Base-by-base conservation (phyloP, 1,140 invertebrate species). In the Drosophila subobscura region DNA sequence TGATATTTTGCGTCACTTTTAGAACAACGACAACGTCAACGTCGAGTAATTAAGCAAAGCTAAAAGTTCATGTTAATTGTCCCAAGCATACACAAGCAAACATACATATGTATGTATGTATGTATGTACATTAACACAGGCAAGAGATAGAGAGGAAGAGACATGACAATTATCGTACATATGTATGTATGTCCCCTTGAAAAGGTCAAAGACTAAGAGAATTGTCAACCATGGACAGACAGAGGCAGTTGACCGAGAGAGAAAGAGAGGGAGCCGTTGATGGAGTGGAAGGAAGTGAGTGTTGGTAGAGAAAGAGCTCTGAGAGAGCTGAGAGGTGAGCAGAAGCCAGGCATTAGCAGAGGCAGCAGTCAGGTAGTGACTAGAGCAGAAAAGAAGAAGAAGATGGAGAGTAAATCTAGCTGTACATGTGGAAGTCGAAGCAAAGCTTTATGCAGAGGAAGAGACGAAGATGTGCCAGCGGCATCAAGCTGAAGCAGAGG, bases 1-100 rank as follows among this genome's bases (percentile, higher is more conserved):
- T 46, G 37, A 58, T 49, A 54, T 77, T 84, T 85, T 85, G 81
- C 81, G 81, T 81, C 83, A 81, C 64, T 88, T 81, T 88, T 80
- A 86, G 81, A 85, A 85, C 80, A 70, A 73, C 77, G 77, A 77
- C 60, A 67, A 42, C 76, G 58, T 60, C 73, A 60, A 65, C 68
- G 79, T 81, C 45, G 57, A 86, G 83, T 86, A 86, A 86, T 86
- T 86, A 86, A 86, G 81, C 83, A 86, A 88, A 86, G 81, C 81
- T 88, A 88, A 86, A 86, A 86, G 78, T 86, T 86, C 81, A 86
- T 86, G 81, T 88, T 86, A 86, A 86, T 86, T 86, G 81, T 88
- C 81, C 81, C 74, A 81, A 60, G 67, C 72, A 59, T 40, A 60
- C 54, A 58, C 29, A 5, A 44, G 40, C 29, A 55, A 22, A 61